Evolutionary conservation across 2,113 vertebrate species (phyloP).

Genomic region (Callithrix jacchus): DNA sequence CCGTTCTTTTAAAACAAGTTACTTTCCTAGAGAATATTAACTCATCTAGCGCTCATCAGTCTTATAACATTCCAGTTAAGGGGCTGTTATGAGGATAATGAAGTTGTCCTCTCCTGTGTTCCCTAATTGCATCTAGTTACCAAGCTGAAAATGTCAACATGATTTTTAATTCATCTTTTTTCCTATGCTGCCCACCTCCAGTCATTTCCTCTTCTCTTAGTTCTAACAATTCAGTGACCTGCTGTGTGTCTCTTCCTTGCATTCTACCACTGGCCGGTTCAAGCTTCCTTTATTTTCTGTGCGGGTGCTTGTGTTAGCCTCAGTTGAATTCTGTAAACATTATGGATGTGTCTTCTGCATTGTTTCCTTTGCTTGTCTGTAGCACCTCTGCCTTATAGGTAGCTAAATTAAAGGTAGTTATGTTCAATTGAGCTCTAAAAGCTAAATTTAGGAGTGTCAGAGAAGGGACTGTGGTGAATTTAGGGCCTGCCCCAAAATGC

Average conservation of each 20-base stretch:
- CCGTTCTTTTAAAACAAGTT: not conserved
- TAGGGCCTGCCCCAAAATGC: not conserved
- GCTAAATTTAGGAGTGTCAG: not conserved
- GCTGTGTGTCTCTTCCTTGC: not conserved
- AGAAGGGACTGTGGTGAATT: not conserved
- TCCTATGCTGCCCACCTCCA: not conserved
- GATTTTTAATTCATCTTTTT: constrained; percentile 27
- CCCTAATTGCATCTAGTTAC: not conserved
- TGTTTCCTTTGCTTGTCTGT: not conserved
- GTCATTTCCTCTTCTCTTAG: not conserved
- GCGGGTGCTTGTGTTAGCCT: not conserved
- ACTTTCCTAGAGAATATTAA: constrained; percentile 17
- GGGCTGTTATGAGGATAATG: too few species aligned
- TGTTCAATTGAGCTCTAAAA: not conserved
- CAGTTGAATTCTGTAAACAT: not conserved
- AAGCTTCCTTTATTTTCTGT: not conserved
- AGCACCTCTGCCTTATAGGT: not conserved
- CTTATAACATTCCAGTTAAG: not conserved
- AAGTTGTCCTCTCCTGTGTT: constrained; percentile 5
- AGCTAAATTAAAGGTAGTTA: not conserved
- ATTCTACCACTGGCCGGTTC: not conserved
- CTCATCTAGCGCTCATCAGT: not conserved
- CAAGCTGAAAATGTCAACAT: constrained; percentile 9
- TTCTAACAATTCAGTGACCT: not conserved
- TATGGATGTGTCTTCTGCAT: not conserved